phyloP scores from a whole-genome alignment of 2,113 vertebrate genomes.

The Pitta sordida region DNA sequence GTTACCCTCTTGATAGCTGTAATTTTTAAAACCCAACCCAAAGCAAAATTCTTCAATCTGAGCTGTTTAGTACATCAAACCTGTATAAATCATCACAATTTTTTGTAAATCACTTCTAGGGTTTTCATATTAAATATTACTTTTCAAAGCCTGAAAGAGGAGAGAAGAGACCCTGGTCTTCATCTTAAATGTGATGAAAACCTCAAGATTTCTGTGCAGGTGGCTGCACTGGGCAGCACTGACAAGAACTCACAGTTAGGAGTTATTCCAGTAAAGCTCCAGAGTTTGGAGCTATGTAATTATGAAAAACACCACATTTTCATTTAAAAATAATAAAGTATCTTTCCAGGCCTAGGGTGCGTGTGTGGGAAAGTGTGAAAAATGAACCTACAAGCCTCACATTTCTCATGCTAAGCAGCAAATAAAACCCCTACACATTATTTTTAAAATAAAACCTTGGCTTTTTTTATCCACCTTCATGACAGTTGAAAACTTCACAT shows the following conservation, averaged over 20 bases:
- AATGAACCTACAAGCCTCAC: background rate
- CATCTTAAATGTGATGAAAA: background rate
- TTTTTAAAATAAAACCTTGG: background rate
- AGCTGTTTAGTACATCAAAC: background rate
- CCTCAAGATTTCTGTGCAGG: background rate
- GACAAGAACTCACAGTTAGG: background rate
- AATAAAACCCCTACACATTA: background rate
- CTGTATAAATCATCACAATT: background rate
- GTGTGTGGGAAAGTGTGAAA: background rate
- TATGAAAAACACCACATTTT: background rate
- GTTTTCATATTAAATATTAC: background rate
- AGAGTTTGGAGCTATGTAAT: background rate
- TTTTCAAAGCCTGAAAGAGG: background rate
- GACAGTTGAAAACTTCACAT: background rate
- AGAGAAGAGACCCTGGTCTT: background rate
- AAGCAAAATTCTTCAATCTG: background rate
- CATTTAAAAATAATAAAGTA: slow-evolving; percentile 23
- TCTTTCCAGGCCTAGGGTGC: background rate
- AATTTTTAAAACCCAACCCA: background rate
- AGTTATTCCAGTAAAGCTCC: background rate
- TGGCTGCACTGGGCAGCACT: background rate
- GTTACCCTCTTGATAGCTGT: background rate
- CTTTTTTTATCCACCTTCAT: background rate
- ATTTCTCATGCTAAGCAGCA: background rate
- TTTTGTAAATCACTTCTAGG: background rate